Base-by-base conservation (phyloP, 2,888 invertebrate species). In the Caenorhabditis panamensis region DNA sequence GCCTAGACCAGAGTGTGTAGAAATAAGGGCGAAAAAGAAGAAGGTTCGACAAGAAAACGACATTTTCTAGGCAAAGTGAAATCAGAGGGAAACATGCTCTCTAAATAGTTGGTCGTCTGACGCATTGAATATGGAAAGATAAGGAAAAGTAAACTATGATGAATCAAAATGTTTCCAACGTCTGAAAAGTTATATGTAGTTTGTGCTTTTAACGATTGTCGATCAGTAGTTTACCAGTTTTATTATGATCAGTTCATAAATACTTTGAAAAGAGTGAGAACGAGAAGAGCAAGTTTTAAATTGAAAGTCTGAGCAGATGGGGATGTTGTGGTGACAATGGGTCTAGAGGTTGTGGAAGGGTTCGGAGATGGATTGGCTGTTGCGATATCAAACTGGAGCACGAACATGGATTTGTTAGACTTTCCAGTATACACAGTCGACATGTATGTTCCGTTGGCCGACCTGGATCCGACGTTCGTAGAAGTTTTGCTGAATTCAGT, bases 401-500 rank as follows among this genome's bases (percentile, higher is more conserved):
- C 1, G 47, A 47, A 47, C 5, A 3, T 20, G 47, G 54, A 54
- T 6, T 2, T n/a, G 1, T 26, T 16, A 2, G 11, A 16, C 13
- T 11, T 28, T 26, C 28, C 54, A 8, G 54, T 54, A 28, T 22
- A 54, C 16, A 8, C 22, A 2, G 28, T 28, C 3, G 26, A 26
- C 28, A 54, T 11, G 54, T 54, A 54, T 1, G 54, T 54, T 16
- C 54, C 54, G n/a, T 28, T 28, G 28, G 54, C 54, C 9, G 20
- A 44, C 20, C 53, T 44, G 1, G 26, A 16, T 47, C 67, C 67
- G 8, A 31, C 41, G 44, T 56, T 31, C 2, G 4, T 1, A 0
- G 63, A 18, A 13, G 44, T 63, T 5, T 72, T 3, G 28, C n/a
- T 22, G 36, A 72, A 62, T 22, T 61, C 44, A 1, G 54, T 28